phyloP scores from a whole-genome alignment of 2,113 vertebrate genomes.

The Gallinago undulata region DNA sequence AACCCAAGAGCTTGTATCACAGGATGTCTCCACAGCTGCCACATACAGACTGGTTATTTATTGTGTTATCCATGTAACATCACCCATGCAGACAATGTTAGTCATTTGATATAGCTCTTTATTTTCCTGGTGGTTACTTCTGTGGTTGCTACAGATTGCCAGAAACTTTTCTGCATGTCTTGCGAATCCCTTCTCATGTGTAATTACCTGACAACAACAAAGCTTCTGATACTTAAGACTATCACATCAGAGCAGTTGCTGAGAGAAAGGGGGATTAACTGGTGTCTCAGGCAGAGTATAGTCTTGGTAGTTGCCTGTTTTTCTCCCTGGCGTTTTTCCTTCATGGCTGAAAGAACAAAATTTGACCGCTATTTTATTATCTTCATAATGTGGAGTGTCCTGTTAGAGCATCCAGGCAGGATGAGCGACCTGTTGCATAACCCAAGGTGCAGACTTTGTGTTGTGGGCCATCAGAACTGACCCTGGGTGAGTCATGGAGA shows the following conservation, averaged over 20 bases:
- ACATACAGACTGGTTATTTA: neutral
- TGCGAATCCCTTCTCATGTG: slow-evolving; percentile 15
- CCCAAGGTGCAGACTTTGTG: neutral
- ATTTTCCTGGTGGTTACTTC: neutral
- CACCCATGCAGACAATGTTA: neutral
- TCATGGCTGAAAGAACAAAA: neutral
- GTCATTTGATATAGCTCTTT: neutral
- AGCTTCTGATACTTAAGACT: neutral
- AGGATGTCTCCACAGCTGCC: neutral
- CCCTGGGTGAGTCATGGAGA: neutral
- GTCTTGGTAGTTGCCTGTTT: neutral
- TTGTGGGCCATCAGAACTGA: neutral
- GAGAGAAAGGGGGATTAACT: neutral
- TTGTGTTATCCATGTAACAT: neutral
- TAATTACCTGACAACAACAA: slow-evolving; percentile 30
- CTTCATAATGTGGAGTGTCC: neutral
- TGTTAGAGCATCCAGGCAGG: neutral
- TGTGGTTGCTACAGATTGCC: neutral
- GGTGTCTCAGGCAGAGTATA: neutral
- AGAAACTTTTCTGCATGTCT: neutral
- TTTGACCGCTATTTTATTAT: neutral
- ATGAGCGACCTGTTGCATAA: neutral
- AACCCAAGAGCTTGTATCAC: neutral
- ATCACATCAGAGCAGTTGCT: neutral
- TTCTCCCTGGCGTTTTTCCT: neutral